Evolutionary conservation across 2,888 invertebrate genomes (phyloP).

Genomic region (Drosophila cyrtoloma): DNA sequence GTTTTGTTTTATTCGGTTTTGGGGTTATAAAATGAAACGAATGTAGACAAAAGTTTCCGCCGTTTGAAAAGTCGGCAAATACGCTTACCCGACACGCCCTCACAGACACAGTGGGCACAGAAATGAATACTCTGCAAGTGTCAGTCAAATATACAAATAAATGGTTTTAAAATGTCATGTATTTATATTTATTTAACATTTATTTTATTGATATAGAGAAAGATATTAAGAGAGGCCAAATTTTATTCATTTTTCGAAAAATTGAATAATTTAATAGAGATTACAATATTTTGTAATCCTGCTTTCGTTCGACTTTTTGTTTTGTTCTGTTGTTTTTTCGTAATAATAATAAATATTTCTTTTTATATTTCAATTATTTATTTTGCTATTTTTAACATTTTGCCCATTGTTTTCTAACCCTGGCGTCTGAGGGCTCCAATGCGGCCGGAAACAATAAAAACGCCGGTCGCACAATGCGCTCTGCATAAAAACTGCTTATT

Average conservation of each 20-base stretch:
- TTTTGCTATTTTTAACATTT: not conserved
- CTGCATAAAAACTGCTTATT: conserved; percentile 78
- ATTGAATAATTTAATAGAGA: not conserved
- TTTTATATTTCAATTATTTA: not conserved
- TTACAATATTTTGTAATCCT: not conserved
- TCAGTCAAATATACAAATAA: not conserved
- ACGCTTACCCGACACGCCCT: conserved; percentile 42
- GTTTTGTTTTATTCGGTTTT: conserved; percentile 65
- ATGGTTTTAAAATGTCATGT: not conserved
- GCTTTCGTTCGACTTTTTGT: not conserved
- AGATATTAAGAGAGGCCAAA: not conserved
- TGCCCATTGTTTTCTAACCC: conserved; percentile 47
- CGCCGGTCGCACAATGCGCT: conserved; percentile 59
- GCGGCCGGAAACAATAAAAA: conserved; percentile 76
- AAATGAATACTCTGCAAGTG: not conserved
- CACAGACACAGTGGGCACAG: not conserved
- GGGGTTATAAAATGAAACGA: conserved; percentile 77
- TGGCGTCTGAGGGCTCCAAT: conserved; percentile 34
- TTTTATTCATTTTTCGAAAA: not conserved
- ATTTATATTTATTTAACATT: accelerated
- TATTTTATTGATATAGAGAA: not conserved
- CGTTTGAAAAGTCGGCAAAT: conserved; percentile 64
- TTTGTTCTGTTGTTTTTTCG: not conserved
- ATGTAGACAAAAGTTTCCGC: conserved; percentile 71
- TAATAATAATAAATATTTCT: not conserved